Conservation (phyloP, 2,888 invertebrate species). For the Deilephila elpenor region DNA sequence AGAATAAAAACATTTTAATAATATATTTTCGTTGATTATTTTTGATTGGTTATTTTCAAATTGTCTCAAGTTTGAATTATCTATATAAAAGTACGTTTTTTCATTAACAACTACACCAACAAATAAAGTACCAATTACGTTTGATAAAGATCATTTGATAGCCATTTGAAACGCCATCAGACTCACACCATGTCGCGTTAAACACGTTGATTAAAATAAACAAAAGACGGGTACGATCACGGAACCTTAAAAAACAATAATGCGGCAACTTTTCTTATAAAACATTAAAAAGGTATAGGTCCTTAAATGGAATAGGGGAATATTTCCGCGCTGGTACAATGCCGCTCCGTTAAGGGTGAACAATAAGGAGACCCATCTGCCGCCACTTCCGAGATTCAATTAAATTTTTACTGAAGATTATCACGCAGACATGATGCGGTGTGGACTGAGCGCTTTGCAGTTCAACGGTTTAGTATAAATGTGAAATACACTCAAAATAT, state of each 20-base stretch:
- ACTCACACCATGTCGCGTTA: background rate
- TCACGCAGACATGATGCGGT: constrained; percentile 73
- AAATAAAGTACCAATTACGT: constrained; percentile 8
- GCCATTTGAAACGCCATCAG: constrained; percentile 9
- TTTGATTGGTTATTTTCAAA: too few relatives aligned
- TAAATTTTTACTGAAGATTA: constrained; percentile 84
- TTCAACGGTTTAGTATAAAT: background rate
- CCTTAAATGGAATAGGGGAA: constrained; percentile 31
- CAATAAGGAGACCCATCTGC: constrained; percentile 75
- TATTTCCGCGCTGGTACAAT: constrained; percentile 30
- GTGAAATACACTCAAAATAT: too few relatives aligned
- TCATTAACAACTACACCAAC: background rate
- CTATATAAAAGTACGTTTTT: background rate
- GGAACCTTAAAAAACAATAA: constrained; percentile 32
- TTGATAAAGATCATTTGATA: constrained; percentile 18
- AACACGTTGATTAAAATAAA: constrained; percentile 33
- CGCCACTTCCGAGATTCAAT: constrained; percentile 77
- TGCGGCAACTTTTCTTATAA: constrained; percentile 27
- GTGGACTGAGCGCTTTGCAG: constrained; percentile 30
- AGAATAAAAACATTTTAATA: too few relatives aligned
- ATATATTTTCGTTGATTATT: too few relatives aligned
- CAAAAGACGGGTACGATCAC: constrained; percentile 31
- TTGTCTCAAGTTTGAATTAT: background rate
- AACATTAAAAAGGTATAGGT: constrained; percentile 33
- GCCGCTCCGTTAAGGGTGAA: constrained; percentile 45